Evolutionary conservation across 1,140 invertebrate genomes (phyloP).

Genomic region (Drosophila insularis): DNA sequence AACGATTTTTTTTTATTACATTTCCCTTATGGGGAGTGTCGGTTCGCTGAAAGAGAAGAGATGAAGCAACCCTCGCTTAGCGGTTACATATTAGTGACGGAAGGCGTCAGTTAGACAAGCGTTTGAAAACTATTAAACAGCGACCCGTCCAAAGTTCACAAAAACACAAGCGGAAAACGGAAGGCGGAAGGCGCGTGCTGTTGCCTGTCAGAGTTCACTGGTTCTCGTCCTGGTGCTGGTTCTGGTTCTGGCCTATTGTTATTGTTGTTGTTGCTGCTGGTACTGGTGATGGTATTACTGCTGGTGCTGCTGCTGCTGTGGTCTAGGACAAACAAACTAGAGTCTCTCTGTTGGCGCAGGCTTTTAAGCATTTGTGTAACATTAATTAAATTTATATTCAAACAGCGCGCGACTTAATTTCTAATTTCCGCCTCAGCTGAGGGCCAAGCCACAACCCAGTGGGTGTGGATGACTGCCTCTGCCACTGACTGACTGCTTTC

Average conservation of each 20-base stretch:
- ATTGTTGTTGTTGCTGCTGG: conserved; percentile 7
- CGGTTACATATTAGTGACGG: conserved; percentile 68
- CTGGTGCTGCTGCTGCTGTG: conserved; percentile 39
- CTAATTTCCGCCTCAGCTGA: conserved; percentile 73
- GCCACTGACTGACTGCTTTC: too few relatives aligned
- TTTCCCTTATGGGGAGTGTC: not conserved
- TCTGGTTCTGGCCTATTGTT: conserved; percentile 26
- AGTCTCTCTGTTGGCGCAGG: conserved; percentile 31
- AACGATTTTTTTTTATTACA: not conserved
- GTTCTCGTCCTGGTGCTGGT: conserved; percentile 38
- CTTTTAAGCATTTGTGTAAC: conserved; percentile 81
- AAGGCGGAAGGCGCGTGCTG: conserved; percentile 67
- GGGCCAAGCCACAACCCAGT: conserved; percentile 20
- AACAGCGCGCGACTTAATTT: conserved; percentile 81
- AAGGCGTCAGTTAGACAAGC: conserved; percentile 78
- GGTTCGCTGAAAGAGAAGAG: conserved; percentile 9
- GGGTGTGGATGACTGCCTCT: conserved; percentile 11
- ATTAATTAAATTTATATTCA: conserved; percentile 82
- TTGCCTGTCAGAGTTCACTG: conserved; percentile 68
- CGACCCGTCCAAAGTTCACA: conserved; percentile 72
- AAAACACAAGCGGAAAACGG: conserved; percentile 38
- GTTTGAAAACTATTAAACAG: conserved; percentile 78
- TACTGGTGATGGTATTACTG: not conserved
- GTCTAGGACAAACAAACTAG: conserved; percentile 74
- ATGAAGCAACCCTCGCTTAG: conserved; percentile 36